These are phyloP conservation scores for Florisuga fusca DNA, from an alignment of 2,797 vertebrate genomes.

Conservation along the genomic window DNA sequence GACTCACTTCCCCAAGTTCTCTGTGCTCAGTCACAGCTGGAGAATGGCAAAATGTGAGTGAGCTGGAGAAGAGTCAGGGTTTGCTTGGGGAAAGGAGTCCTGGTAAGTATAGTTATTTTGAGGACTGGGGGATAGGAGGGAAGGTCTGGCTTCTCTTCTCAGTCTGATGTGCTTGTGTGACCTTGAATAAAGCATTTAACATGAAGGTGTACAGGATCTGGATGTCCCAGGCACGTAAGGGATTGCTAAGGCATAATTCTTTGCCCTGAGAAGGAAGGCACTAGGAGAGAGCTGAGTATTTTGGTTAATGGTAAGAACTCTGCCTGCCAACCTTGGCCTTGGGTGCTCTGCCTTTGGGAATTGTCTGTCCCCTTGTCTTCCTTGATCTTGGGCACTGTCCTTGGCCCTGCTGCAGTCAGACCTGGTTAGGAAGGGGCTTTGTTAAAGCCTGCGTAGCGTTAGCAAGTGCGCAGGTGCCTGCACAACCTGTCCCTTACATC, in stretches of 20 bases:
- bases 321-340: background rate
- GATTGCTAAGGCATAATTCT: background rate
- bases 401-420: background rate
- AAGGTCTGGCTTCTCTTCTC: background rate
- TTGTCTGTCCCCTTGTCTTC: constrained; percentile 24
- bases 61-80: background rate
- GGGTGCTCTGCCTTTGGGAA: background rate
- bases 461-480: background rate
- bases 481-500: background rate
- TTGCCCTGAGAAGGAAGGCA: background rate
- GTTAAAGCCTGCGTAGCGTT: background rate
- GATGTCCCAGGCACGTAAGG: background rate
- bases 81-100: background rate
- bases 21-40: background rate
- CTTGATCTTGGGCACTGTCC: background rate
- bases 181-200: background rate
- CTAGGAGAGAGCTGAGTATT: background rate
- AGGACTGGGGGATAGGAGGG: fast-evolving
- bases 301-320: background rate
- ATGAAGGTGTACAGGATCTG: background rate
- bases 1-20: background rate
- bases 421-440: background rate
- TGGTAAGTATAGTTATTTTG: background rate
- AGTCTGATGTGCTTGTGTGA: background rate
- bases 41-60: background rate